Evolutionary conservation across 2,113 vertebrate genomes (phyloP), one percentile per base, ranked within the genome.

Genomic region (Macrotis lagotis): DNA sequence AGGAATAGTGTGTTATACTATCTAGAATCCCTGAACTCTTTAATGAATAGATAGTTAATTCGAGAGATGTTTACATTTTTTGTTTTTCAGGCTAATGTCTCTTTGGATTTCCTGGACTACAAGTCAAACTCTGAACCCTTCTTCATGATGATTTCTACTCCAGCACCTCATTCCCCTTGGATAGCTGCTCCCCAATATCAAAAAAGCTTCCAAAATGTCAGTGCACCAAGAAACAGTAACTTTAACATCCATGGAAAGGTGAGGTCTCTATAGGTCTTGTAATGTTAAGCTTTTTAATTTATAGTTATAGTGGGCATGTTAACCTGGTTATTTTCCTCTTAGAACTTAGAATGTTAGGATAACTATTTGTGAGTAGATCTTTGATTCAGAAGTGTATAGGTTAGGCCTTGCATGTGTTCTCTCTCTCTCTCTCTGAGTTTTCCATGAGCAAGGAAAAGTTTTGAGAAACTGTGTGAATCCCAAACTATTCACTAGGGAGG

Each of bases 141-240:
- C 98, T 99, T 99, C 97, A 99, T 99, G 99, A 99, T 99, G 99
- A 99, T 99, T 0, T 99, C 99, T 94, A 99, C 99, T 0, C 99
- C 99, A 44, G 99, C 99, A 2, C 99, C 99, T 0, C 99, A 99
- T 95, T 99, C 99, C 0, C 99, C 99, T 22, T 99, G 99, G 99
- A 99, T 98, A 0, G 98, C 99, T 0, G 99, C 99, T 31, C 99
- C 99, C 25, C 99, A 99, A 97, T 99, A 99, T 94, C 98, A 98
- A n/a, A 98, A 98, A 96, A 96, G 97, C 91, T 99, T 99, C 97
- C 98, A 98, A 95, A 98, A 97, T 28, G 97, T 99, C 97, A 99
- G 98, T 90, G 99, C 99, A 44, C 99, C 99, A 95, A 98, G 99
- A 96, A 99, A 98, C 97, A 99, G 99, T 97, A 99, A 99, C 98